Evolutionary conservation across 2,888 invertebrate species (phyloP).

Genomic region (Antheraea yamamai): DNA sequence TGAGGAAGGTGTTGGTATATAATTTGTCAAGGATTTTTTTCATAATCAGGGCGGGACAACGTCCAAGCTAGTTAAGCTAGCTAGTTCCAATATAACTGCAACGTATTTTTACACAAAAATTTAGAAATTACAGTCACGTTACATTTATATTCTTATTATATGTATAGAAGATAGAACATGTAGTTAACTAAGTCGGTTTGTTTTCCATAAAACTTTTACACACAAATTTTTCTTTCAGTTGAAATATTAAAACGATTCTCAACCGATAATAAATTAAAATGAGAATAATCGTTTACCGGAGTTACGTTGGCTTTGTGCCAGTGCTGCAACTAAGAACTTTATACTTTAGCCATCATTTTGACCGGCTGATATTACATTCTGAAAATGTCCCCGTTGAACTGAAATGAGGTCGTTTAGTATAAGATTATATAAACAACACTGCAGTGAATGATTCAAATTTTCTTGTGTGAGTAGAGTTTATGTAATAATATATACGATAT

Average conservation of each 20-base stretch:
- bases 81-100: too few relatives aligned
- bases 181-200: background rate
- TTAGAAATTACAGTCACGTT: too few relatives aligned
- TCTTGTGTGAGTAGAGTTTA: too few relatives aligned
- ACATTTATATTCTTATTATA: too few relatives aligned
- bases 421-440: background rate
- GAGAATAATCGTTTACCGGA: constrained; percentile 53
- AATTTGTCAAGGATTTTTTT: too few relatives aligned
- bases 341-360: constrained; percentile 49
- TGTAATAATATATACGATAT: too few relatives aligned
- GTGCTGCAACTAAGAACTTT: constrained; percentile 51
- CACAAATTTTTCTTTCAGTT: constrained; percentile 25
- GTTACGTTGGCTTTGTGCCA: constrained; percentile 54
- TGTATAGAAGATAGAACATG: too few relatives aligned
- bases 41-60: too few relatives aligned
- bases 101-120: too few relatives aligned
- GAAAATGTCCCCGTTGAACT: background rate
- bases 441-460: too few relatives aligned
- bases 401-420: constrained; percentile 1
- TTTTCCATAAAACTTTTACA: background rate
- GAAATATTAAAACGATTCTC: constrained; percentile 42
- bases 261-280: constrained; percentile 48
- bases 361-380: constrained; percentile 12
- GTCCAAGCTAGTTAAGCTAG: too few relatives aligned
- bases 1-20: too few relatives aligned